phyloP scores from a whole-genome alignment of 2,888 invertebrate species.

The Cephus nigrinus region DNA sequence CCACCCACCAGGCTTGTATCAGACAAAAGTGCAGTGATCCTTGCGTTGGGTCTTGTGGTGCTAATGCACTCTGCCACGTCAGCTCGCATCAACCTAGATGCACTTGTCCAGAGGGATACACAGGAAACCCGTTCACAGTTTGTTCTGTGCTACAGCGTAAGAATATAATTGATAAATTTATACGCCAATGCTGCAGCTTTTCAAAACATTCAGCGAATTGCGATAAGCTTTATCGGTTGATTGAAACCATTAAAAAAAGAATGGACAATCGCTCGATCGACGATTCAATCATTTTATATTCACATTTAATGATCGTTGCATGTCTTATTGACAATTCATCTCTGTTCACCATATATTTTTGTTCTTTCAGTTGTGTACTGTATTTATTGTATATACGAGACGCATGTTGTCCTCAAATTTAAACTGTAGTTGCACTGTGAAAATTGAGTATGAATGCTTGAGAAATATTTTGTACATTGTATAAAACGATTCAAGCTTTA shows the following conservation, averaged over 20 bases:
- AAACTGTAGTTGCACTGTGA: background rate
- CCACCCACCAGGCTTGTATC: constrained; percentile 72
- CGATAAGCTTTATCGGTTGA: background rate
- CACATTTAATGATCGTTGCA: background rate
- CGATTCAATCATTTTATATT: background rate
- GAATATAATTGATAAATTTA: constrained; percentile 32
- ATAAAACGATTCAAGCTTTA: background rate
- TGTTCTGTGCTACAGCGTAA: constrained; percentile 69
- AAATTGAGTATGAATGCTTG: background rate
- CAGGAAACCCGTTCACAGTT: constrained; percentile 76
- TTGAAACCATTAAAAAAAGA: background rate
- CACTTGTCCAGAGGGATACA: constrained; percentile 72
- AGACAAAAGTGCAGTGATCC: constrained; percentile 76
- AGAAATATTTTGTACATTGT: background rate
- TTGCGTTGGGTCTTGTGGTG: constrained; percentile 73
- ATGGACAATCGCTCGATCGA: background rate
- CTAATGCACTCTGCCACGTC: constrained; percentile 73
- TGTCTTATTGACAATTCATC: background rate
- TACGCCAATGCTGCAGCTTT: background rate
- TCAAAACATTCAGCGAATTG: background rate
- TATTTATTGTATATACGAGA: background rate
- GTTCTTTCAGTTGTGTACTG: background rate
- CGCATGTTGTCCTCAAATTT: background rate
- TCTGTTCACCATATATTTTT: background rate
- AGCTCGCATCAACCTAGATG: constrained; percentile 77